Evolutionary conservation across 1,140 invertebrate species (phyloP).

Genomic region (Matsumurasca onukii): DNA sequence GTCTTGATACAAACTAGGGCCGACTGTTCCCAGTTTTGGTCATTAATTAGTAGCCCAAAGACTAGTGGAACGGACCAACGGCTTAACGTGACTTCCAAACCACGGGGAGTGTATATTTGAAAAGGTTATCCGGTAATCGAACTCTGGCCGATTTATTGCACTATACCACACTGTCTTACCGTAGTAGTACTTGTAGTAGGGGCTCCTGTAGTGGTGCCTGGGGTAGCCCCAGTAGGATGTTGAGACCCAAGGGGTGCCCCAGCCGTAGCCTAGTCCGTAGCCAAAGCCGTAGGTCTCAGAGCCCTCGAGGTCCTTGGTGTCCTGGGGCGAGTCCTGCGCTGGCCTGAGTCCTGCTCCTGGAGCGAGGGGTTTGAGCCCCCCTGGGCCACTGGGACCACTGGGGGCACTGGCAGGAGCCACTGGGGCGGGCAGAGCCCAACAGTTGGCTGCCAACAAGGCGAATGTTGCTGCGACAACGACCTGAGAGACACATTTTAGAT

Average conservation of each 20-base stretch:
- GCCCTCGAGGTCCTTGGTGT: constrained; percentile 2
- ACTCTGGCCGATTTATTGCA: too few relatives aligned
- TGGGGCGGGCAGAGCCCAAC: not conserved
- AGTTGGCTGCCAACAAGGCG: constrained; percentile 12
- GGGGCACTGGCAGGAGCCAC: not conserved
- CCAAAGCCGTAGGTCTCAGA: constrained; percentile 1
- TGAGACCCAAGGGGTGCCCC: not conserved
- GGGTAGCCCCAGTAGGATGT: constrained; percentile 6
- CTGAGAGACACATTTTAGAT: too few relatives aligned
- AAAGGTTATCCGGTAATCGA: too few relatives aligned
- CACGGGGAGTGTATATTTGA: too few relatives aligned
- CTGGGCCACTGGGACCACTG: not conserved
- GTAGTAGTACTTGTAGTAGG: constrained; percentile 7
- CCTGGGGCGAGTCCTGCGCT: not conserved
- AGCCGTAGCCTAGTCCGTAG: not conserved
- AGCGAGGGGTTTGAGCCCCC: not conserved
- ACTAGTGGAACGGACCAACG: too few relatives aligned
- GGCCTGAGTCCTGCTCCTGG: not conserved
- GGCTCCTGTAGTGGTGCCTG: not conserved
- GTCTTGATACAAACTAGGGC: too few relatives aligned
- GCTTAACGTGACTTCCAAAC: too few relatives aligned
- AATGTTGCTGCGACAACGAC: not conserved
- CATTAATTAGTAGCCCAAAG: too few relatives aligned
- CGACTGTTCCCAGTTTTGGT: too few relatives aligned
- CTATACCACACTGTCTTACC: too few relatives aligned